phyloP scores from a whole-genome alignment of 2,888 invertebrate species.

The Harpalus rubripes region DNA sequence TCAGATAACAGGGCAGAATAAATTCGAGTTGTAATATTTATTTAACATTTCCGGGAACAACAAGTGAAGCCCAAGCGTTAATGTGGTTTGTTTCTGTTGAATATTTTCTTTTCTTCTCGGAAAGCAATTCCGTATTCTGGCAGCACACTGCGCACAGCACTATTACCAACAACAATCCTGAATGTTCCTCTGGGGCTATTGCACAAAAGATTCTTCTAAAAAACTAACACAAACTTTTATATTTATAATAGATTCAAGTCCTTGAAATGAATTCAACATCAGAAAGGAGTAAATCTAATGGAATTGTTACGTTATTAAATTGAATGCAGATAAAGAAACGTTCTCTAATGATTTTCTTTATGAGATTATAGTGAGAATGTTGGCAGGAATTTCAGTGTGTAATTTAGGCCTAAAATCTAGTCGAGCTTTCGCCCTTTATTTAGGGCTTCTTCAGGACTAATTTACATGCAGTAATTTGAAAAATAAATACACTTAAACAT shows the following conservation, averaged over 20 bases:
- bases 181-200: slow-evolving; percentile 49
- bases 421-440: too few relatives aligned
- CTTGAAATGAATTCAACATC: slow-evolving; percentile 11
- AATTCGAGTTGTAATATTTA: slow-evolving; percentile 21
- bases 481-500: too few relatives aligned
- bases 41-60: slow-evolving; percentile 27
- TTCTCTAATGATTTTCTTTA: not conserved
- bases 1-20: not conserved
- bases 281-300: not conserved
- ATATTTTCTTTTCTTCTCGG: slow-evolving; percentile 38
- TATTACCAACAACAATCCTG: slow-evolving; percentile 2
- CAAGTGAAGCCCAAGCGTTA: slow-evolving; percentile 10
- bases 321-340: not conserved
- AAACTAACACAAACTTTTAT: slow-evolving; percentile 56
- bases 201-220: slow-evolving; percentile 31
- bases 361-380: not conserved
- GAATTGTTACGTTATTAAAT: slow-evolving; percentile 8
- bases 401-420: too few relatives aligned
- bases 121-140: slow-evolving; percentile 24
- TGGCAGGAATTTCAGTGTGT: too few relatives aligned
- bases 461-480: too few relatives aligned
- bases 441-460: too few relatives aligned
- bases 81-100: slow-evolving; percentile 28
- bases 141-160: slow-evolving; percentile 1
- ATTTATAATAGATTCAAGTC: slow-evolving; percentile 46